These are phyloP conservation scores for Pterois miles DNA, from an alignment of 2,797 vertebrate species.

Conservation along the genomic window DNA sequence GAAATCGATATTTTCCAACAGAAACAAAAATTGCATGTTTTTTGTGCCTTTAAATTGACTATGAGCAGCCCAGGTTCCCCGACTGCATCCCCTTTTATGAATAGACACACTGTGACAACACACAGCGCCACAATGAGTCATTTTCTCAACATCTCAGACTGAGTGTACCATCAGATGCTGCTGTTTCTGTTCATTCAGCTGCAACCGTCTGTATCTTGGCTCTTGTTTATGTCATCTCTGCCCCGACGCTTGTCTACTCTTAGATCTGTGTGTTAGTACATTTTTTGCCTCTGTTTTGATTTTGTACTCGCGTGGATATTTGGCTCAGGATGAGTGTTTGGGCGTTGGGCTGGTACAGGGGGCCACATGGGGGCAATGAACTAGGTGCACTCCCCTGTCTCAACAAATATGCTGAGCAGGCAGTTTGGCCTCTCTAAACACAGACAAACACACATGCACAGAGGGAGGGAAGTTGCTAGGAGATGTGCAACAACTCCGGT, in stretches of 20 bases:
- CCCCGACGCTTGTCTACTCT: conserved; percentile 7
- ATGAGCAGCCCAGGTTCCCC: conserved; percentile 4
- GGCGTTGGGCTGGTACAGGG: neutral
- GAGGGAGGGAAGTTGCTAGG: conserved; percentile 48
- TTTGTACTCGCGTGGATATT: conserved; percentile 31
- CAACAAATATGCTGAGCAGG: conserved; percentile 60
- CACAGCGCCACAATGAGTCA: conserved; percentile 32
- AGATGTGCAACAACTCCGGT: conserved; percentile 36
- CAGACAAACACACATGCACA: conserved; percentile 2
- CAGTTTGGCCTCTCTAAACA: conserved; percentile 48
- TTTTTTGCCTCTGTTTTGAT: neutral
- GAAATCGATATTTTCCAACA: neutral
- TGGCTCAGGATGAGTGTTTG: neutral
- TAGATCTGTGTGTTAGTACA: neutral
- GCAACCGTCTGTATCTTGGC: conserved; percentile 44
- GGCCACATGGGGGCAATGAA: conserved; percentile 9
- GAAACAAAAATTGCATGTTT: neutral
- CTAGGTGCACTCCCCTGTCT: conserved; percentile 31
- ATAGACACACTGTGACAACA: conserved; percentile 31
- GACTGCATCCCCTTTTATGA: conserved; percentile 27
- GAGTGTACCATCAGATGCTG: conserved; percentile 32
- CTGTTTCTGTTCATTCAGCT: conserved; percentile 39
- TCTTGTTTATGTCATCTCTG: conserved; percentile 31
- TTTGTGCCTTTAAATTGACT: conserved; percentile 20
- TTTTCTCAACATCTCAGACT: conserved; percentile 29